Base-by-base conservation (phyloP, 1,140 invertebrate genomes). In the Drosophila miranda region DNA sequence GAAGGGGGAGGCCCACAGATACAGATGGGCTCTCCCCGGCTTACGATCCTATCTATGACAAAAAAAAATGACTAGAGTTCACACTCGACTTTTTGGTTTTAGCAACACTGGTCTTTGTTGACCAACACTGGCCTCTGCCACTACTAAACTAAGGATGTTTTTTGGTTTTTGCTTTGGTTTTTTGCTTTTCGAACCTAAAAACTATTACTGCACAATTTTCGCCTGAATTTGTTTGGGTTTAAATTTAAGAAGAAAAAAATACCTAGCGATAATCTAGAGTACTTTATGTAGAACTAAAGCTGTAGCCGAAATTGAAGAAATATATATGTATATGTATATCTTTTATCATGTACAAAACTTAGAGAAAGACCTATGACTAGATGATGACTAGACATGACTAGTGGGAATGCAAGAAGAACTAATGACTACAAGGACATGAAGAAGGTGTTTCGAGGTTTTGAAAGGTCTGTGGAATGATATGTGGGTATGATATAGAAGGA, bases 201-300 rank as follows among this genome's bases (percentile, higher is more conserved):
- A 55, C 63, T 89, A 90, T 76, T 90, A 90, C 89, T 90, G 89
- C 89, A 90, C 89, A 79, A 78, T 84, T 90, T 38, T 90, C 61
- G 89, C 89, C 89, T 90, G 89, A 89, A 89, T 80, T 86, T 88
- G 55, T 69, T 70, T 75, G 45, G 49, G 76, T 79, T 70, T 56
- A 49, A 54, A 75, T 49, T 61, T 45, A 55, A 52, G 16, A 16
- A 16, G 16, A 16, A 16, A 16, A 60, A 13, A 38, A 38, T 38
- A 38, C 3, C 34, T 38, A 38, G 34, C 13, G 3, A 13, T 1
- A 5, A 9, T 38, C 34, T 38, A 38, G 34, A 11, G 9, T 13
- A 38, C 11, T 38, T 1, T 13, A 38, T 38, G 34, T 60, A 60
- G 55, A 76, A 59, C 54, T 73, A 73, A 80, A 80, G 63, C 63